Evolutionary conservation across 2,888 invertebrate species (phyloP), one percentile per base, ranked within the genome.

Genomic region (Gastracanthus pulcherrimus): DNA sequence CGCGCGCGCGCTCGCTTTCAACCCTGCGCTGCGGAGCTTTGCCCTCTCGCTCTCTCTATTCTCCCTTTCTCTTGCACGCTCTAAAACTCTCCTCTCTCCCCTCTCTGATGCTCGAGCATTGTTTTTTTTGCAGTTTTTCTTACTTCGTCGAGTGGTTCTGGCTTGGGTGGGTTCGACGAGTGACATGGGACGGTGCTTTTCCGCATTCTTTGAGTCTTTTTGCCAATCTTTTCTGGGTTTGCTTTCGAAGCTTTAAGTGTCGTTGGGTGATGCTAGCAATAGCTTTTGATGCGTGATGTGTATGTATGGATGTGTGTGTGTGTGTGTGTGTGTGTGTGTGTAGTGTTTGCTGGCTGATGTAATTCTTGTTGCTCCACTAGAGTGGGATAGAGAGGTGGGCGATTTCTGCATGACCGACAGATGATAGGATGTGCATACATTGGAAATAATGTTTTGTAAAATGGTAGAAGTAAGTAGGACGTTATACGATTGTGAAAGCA

Each of bases 351-450:
- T 23, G 71, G 71, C 71, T 71, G 71, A 71, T 71, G 71, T n/a
- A 58, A 71, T 71, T 58, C 71, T 71, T 38, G 38, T 71, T 71
- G 38, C 71, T 71, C 71, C 38, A 71, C 71, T 51, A 0, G 36
- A 19, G 26, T 29, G 19, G 69, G 7, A 26, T n/a, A n/a, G n/a
- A 13, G 19, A 51, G 36, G 48, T 13, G 48, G 64, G 13, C 19
- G 76, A 13, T 51, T 38, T 77, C 76, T 77, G 69, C 69, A n/a
- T 70, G 34, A 77, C 76, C 76, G 76, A 77, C 76, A 11, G 76
- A 60, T 45, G 76, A 77, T 75, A 45, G 31, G n/a, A n/a, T n/a
- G n/a, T n/a, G n/a, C n/a, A n/a, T n/a, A n/a, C n/a, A n/a, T n/a
- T n/a, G n/a, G n/a, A n/a, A n/a, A n/a, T n/a, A n/a, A n/a, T n/a